phyloP scores from a whole-genome alignment of 1,140 invertebrate species.

The Brachionus manjavacas region DNA sequence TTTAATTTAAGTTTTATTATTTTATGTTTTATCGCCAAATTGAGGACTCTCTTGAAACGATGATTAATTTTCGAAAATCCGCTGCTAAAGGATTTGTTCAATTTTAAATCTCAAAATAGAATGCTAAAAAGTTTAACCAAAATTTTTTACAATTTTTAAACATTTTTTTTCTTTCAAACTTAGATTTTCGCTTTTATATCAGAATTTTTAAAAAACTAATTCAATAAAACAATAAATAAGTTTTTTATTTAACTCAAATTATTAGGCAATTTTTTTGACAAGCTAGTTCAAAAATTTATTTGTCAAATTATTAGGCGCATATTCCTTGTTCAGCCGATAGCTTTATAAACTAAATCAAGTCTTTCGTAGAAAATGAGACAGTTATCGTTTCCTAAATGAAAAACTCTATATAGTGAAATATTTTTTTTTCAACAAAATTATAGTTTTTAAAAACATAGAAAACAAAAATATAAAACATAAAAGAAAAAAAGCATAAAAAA shows the following conservation, averaged over 20 bases:
- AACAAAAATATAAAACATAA: no score
- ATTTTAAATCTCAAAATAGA: background rate
- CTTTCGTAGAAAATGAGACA: no score
- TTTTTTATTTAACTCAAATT: background rate
- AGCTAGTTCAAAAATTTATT: no score
- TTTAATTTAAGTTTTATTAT: background rate
- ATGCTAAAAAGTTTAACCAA: background rate
- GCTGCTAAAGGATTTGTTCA: background rate
- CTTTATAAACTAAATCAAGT: no score
- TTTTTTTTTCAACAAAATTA: no score
- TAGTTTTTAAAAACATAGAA: no score
- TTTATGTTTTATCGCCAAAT: background rate
- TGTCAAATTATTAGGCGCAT: background rate
- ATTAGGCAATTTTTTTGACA: no score
- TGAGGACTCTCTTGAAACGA: background rate
- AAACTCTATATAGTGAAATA: no score
- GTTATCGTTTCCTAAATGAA: no score
- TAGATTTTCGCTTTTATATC: background rate
- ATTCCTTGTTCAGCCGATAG: no score
- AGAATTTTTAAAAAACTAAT: background rate
- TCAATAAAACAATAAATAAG: background rate
- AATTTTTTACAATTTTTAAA: slow-evolving; percentile 3
- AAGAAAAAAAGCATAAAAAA: no score
- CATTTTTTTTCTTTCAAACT: background rate
- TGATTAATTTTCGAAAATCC: background rate